Evolutionary conservation across 2,797 vertebrate species (phyloP), one percentile per base, ranked within the genome.

Genomic region (Meda fulgida): DNA sequence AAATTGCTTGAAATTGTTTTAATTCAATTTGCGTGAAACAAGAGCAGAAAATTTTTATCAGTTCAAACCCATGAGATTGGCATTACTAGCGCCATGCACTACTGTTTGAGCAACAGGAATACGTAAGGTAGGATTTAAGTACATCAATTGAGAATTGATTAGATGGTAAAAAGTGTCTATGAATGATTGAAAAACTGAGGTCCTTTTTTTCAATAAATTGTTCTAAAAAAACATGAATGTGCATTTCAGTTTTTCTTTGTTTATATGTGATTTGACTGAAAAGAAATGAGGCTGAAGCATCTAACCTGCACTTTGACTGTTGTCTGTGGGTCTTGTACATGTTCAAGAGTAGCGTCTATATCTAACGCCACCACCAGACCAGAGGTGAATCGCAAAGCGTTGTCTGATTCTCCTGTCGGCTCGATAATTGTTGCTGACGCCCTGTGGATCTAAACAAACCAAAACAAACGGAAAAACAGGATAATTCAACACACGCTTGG

Each of bases 391-490:
- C 95, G 92, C 90, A 99, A 92, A 0, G 98, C 97, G 90, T 99
- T 99, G 89, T 99, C 98, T 0, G 98, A 99, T 91, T 99, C 98
- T 2, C 97, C 98, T 0, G 97, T 97, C 0, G 98, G 98, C 89
- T 99, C 97, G 0, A 97, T 98, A 91, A 99, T 99, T 78, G 95
- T 96, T 36, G 97, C 97, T 0, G 96, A 96, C 0, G 97, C 98
- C 80, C 93, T 95, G 31, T 98, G 96, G 88, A 99, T 96, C 98
- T 99, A 87, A 48, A 36, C 4, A 34, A 9, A n/a, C 60, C 86
- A 51, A 40, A 76, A n/a, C 26, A 51, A 67, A 40, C 36, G 19
- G 36, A 48, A 26, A 53, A 26, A 55, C 9, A 3, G 4, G 26
- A 31, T n/a, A 19, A 40, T 31, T 1, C 19, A 72, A 31, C 9